These are phyloP conservation scores for Euborellia annulipes DNA, from an alignment of 1,140 invertebrate species.

Conservation along the genomic window DNA sequence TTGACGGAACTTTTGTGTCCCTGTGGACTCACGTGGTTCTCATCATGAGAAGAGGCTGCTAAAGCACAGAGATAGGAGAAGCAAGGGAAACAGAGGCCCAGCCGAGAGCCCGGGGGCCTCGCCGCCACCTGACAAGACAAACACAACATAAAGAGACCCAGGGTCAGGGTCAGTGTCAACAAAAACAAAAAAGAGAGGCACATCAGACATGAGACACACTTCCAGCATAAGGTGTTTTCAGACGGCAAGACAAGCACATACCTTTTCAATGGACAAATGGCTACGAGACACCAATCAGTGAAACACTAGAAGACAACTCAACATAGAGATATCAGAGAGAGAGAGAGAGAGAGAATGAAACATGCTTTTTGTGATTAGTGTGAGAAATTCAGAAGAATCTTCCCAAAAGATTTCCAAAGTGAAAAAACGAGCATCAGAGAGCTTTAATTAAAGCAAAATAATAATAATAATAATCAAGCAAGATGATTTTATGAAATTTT, in stretches of 20 bases:
- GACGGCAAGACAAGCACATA: background rate
- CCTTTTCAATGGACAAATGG: slow-evolving; percentile 3
- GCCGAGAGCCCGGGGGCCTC: slow-evolving; percentile 29
- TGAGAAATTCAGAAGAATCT: no score
- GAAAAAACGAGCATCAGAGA: no score
- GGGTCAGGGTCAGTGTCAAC: no score
- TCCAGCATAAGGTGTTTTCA: slow-evolving; percentile 10
- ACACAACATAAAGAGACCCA: slow-evolving; percentile 22
- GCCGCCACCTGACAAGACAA: slow-evolving; percentile 33
- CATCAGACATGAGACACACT: slow-evolving; percentile 22
- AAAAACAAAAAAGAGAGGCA: slow-evolving; percentile 7
- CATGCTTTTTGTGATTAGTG: no score
- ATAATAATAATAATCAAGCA: no score
- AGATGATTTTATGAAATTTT: no score
- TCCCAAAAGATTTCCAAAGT: no score
- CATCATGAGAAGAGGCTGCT: slow-evolving; percentile 34
- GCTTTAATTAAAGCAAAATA: no score
- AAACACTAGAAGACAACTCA: no score
- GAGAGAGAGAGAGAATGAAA: no score
- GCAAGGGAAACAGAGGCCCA: slow-evolving; percentile 30
- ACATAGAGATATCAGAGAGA: no score
- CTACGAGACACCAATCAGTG: slow-evolving; percentile 2
- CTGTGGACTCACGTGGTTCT: slow-evolving; percentile 11
- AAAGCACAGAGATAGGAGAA: slow-evolving; percentile 37
- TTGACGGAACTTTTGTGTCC: no score